Base-by-base conservation (phyloP, 2,888 invertebrate species). In the Oegoconia quadripuncta region DNA sequence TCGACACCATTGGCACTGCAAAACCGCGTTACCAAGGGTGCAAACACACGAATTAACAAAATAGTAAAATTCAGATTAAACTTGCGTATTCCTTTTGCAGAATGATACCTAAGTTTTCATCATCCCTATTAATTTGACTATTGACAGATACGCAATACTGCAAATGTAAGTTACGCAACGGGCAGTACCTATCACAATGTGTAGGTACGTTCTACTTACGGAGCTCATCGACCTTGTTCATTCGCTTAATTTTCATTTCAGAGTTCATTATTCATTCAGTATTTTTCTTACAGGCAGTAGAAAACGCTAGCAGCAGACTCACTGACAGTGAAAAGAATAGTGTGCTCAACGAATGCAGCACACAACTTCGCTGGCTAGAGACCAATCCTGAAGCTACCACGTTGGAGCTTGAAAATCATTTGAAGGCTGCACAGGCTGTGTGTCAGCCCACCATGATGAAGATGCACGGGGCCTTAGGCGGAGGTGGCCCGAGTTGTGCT, bases 391-490 rank as follows among this genome's bases (percentile, higher is more conserved):
- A 95, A 29, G 96, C 96, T 4, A 92, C 93, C 35, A 93, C 92
- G 55, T 91, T 91, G 6, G 95, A 96, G 52, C 91, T 92, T 50
- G 95, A 96, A 35, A 90, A 92, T 50, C 93, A 92, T 58, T 76
- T 96, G 54, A 92, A 94, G 61, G 92, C 93, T 34, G 81, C 94
- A 13, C 95, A 96, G 67, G 88, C 88, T 12, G 90, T 92, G 12
- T 95, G 95, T 63, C 90, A 91, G 34, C 94, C 96, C 0, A 88
- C 94, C 28, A 96, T 97, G 92, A 90, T 93, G 68, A 95, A 95
- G 64, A 75, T 96, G n/a, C 95, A 95, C 53, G 93, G 92, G 34
- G 88, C 88, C 0, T 76, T 68, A 15, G 74, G 69, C 15, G 74
- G 72, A 3, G 82, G 77, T 7, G 80, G 80, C 4, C 59, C 75